These are phyloP conservation scores for Chamaedrilus cognettii DNA, from an alignment of 2,888 invertebrate genomes.

Conservation along the genomic window DNA sequence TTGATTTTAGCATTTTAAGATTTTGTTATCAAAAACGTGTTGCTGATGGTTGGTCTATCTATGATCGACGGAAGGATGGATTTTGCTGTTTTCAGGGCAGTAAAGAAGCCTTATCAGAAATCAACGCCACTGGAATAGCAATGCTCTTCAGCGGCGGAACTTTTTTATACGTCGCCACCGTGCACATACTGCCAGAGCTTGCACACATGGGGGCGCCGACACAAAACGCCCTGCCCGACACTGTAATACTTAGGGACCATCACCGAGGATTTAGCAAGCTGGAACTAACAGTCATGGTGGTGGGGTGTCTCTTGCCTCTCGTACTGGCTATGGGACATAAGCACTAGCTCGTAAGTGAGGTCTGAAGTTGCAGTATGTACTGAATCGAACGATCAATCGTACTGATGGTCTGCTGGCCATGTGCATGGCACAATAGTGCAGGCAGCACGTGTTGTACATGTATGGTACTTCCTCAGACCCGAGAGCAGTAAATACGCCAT, in stretches of 20 bases:
- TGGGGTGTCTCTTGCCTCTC: slow-evolving; percentile 86
- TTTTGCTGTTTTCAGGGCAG: slow-evolving; percentile 72
- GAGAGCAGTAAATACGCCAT: no score
- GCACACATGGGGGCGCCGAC: slow-evolving; percentile 46
- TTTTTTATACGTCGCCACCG: slow-evolving; percentile 97
- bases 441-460: no score
- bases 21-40: no score
- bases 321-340: slow-evolving; percentile 86
- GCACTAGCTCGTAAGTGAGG: no score
- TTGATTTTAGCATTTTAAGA: no score
- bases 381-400: no score
- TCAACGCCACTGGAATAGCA: slow-evolving; percentile 94
- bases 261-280: slow-evolving; percentile 67
- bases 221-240: slow-evolving; percentile 46
- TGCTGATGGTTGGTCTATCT: no score
- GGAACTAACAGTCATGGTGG: slow-evolving; percentile 81
- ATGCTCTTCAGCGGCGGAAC: slow-evolving; percentile 99
- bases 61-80: no score
- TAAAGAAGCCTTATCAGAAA: slow-evolving; percentile 83
- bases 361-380: no score
- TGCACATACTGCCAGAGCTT: slow-evolving; percentile 96
- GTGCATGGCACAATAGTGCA: no score
- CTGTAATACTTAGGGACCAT: slow-evolving; percentile 50
- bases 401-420: no score
- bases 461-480: no score